Evolutionary conservation across 2,797 vertebrate species (phyloP).

Genomic region (Gymnothorax javanicus): DNA sequence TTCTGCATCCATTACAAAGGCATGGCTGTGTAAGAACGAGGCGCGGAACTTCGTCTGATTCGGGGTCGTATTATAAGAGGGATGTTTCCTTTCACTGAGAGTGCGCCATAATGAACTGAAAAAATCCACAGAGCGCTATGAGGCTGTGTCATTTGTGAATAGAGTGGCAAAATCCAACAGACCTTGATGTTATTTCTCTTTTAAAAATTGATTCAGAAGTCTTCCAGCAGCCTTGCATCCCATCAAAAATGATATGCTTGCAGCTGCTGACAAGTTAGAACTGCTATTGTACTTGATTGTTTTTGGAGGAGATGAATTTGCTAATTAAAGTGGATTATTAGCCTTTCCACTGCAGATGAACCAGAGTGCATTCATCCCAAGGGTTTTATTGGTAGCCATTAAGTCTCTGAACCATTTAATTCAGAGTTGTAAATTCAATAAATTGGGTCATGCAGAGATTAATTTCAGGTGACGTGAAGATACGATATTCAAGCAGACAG

Average conservation of each 20-base stretch:
- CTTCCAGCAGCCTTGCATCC: neutral
- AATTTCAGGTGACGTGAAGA: conserved; percentile 14
- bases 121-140: neutral
- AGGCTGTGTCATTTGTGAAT: neutral
- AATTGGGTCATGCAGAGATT: conserved; percentile 37
- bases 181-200: neutral
- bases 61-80: too few species aligned
- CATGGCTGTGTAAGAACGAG: too few species aligned
- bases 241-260: neutral
- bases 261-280: conserved; percentile 23
- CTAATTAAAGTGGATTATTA: conserved; percentile 51
- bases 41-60: too few species aligned
- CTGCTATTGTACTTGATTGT: conserved; percentile 33
- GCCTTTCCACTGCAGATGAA: conserved; percentile 23
- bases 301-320: conserved; percentile 44
- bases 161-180: neutral
- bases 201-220: neutral
- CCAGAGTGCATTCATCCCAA: neutral
- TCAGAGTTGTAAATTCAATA: conserved; percentile 38
- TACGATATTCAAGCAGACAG: neutral
- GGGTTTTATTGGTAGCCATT: conserved; percentile 24
- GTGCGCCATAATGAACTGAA: too few species aligned
- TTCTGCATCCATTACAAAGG: too few species aligned
- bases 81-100: too few species aligned
- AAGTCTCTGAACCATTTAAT: conserved; percentile 36